Evolutionary conservation across 2,113 vertebrate genomes (phyloP).

Genomic region (Xenopus laevis): DNA sequence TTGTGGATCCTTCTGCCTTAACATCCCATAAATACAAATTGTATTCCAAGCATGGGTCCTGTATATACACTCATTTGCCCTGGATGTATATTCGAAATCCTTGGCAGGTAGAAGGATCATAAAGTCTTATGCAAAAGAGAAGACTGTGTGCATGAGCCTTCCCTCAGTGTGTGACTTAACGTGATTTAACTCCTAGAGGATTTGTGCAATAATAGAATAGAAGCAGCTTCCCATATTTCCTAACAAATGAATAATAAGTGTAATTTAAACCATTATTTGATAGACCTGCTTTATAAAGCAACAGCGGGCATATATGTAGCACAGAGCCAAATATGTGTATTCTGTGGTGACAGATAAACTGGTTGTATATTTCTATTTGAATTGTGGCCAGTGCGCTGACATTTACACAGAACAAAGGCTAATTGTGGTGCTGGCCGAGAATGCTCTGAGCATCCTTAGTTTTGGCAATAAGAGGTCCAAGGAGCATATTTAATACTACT

Average conservation of each 20-base stretch:
- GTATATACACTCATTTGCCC: background rate
- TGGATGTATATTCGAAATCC: conserved; percentile 5
- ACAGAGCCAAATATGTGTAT: background rate
- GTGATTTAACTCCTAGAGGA: conserved; percentile 21
- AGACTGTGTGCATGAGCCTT: conserved; percentile 30
- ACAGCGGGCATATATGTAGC: background rate
- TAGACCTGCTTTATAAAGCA: conserved; percentile 7
- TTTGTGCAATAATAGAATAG: conserved; percentile 43
- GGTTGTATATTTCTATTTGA: background rate
- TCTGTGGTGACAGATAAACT: background rate
- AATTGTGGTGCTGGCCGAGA: background rate
- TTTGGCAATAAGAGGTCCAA: background rate
- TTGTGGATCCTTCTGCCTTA: conserved; percentile 13
- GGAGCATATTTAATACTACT: background rate
- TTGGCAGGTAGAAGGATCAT: background rate
- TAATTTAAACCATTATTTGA: background rate
- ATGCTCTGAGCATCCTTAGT: background rate
- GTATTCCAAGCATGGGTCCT: conserved; percentile 1
- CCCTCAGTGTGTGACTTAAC: conserved; percentile 22
- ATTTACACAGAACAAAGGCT: background rate
- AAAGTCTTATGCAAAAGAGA: background rate
- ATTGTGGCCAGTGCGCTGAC: background rate
- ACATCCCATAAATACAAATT: conserved; percentile 10
- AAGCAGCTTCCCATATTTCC: conserved; percentile 27
- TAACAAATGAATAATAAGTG: conserved; percentile 18